Conservation (phyloP, 1,140 invertebrate genomes). For the Argopecten irradians region DNA sequence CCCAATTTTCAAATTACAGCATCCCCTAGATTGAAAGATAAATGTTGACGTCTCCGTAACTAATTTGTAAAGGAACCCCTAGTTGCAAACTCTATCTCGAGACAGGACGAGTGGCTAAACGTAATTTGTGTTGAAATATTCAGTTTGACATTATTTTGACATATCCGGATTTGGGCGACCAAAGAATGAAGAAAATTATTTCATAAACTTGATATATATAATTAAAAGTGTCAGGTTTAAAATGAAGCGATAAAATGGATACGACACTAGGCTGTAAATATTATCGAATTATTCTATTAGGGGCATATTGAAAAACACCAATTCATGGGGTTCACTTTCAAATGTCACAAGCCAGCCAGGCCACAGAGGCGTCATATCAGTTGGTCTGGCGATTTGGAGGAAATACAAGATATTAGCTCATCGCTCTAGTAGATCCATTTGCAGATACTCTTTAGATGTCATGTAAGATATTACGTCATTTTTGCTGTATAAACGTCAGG, state of each 20-base stretch:
- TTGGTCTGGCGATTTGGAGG: not conserved
- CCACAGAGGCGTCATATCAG: not conserved
- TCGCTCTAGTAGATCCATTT: not conserved
- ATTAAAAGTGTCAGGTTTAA: slow-evolving; percentile 10
- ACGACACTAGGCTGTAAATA: not conserved
- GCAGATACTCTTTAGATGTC: too few species aligned
- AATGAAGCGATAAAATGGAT: not conserved
- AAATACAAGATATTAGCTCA: not conserved
- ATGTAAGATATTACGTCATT: too few species aligned
- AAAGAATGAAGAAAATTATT: slow-evolving; percentile 1
- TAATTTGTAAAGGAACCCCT: slow-evolving; percentile 18
- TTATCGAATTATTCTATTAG: not conserved
- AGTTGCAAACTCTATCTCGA: not conserved
- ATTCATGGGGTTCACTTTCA: not conserved
- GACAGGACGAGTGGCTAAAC: not conserved
- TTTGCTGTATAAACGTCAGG: too few species aligned
- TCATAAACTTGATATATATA: slow-evolving; percentile 6
- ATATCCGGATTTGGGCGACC: not conserved
- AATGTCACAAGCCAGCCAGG: not conserved
- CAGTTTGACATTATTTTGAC: not conserved
- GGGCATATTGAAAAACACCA: not conserved
- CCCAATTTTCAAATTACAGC: not conserved
- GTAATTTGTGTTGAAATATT: not conserved
- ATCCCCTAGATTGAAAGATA: not conserved
- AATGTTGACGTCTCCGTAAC: not conserved